Conservation (phyloP, 2,888 invertebrate genomes). For the Sinohyriopsis cumingii region DNA sequence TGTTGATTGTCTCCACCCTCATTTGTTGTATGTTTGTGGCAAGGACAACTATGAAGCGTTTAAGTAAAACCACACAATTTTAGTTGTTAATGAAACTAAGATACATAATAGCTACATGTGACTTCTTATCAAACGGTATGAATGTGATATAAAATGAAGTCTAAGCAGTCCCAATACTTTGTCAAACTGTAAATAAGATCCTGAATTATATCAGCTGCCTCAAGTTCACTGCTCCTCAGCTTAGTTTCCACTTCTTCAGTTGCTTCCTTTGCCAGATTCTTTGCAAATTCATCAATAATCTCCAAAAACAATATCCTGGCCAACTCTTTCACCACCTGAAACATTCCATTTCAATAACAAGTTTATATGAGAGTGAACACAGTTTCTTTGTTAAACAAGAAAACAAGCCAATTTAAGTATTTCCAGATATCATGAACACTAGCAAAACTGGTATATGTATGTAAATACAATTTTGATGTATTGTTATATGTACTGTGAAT, state of each 20-base stretch:
- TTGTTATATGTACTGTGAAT: no score
- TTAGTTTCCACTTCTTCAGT: conserved; percentile 22
- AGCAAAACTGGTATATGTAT: no score
- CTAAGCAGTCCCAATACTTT: not conserved
- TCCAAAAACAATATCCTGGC: conserved; percentile 62
- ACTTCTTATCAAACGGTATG: not conserved
- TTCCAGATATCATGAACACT: no score
- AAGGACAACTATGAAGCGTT: no score
- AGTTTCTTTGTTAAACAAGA: not conserved
- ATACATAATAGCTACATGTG: not conserved
- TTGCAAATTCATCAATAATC: conserved; percentile 53
- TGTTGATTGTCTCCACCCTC: no score
- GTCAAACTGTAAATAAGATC: not conserved
- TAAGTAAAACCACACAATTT: no score
- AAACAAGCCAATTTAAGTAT: no score
- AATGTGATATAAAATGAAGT: not conserved
- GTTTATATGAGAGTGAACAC: not conserved
- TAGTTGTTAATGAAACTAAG: no score
- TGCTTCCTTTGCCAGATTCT: conserved; percentile 33
- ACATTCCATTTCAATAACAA: conserved; percentile 1
- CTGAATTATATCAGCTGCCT: not conserved
- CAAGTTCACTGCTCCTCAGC: conserved; percentile 8
- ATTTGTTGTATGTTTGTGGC: no score
- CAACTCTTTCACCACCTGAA: conserved; percentile 59
- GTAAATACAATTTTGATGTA: no score